Conservation (phyloP, 2,888 invertebrate genomes). For the Dinocampus coccinellae region DNA sequence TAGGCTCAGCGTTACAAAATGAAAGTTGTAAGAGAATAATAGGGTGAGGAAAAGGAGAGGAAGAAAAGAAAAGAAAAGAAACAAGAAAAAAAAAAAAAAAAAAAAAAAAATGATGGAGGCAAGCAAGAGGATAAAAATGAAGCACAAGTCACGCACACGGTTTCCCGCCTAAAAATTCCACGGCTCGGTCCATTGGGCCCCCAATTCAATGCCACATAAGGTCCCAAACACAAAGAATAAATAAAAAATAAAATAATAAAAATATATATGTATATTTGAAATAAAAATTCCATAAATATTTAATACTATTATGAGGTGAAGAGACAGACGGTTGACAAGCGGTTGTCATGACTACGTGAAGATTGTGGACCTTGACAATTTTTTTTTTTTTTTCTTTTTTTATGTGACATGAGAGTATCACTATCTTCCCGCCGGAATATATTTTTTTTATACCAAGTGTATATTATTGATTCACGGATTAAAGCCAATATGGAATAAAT, state of each 20-base stretch:
- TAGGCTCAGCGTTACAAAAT: background rate
- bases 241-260: slow-evolving; percentile 18
- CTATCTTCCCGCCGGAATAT: slow-evolving; percentile 7
- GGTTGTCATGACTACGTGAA: slow-evolving; percentile 39
- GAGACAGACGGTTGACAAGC: slow-evolving; percentile 28
- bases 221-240: background rate
- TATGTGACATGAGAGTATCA: too few species aligned
- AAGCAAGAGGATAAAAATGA: too few species aligned
- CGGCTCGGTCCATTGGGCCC: slow-evolving; percentile 34
- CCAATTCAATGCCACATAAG: slow-evolving; percentile 15
- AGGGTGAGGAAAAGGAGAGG: too few species aligned
- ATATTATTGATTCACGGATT: background rate
- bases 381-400: too few species aligned
- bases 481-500: too few species aligned
- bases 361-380: slow-evolving; percentile 14
- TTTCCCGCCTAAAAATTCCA: slow-evolving; percentile 48
- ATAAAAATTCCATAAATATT: slow-evolving; percentile 21
- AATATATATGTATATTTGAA: slow-evolving; percentile 8
- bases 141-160: slow-evolving; percentile 3
- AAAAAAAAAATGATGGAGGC: background rate
- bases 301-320: background rate
- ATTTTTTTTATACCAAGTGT: background rate
- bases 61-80: background rate
- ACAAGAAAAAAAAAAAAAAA: background rate
- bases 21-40: background rate